Evolutionary conservation across 1,140 invertebrate genomes (phyloP).

Genomic region (Drosophila leontia): DNA sequence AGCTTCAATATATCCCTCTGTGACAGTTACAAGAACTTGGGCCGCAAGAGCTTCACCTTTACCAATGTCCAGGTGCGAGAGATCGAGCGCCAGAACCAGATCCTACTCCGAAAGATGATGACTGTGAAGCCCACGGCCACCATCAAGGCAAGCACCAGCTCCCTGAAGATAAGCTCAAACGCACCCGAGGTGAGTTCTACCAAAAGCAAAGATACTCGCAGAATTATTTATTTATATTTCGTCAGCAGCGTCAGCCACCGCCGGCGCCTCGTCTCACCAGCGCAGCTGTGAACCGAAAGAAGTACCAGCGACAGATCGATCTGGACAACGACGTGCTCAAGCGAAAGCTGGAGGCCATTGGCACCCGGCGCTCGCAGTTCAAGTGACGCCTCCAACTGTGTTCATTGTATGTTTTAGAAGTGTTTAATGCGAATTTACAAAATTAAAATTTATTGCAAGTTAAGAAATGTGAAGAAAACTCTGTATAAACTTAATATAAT

Average conservation of each 20-base stretch:
- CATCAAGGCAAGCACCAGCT: slow-evolving; percentile 54
- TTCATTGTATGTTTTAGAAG: slow-evolving; percentile 63
- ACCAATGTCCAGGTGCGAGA: slow-evolving; percentile 80
- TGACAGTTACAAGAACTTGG: slow-evolving; percentile 64
- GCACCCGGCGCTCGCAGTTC: slow-evolving; percentile 58
- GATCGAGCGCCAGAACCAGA: slow-evolving; percentile 80
- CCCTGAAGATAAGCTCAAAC: slow-evolving; percentile 36
- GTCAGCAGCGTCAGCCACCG: slow-evolving; percentile 25
- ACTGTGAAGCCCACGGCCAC: slow-evolving; percentile 65
- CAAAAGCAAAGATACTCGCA: neutral
- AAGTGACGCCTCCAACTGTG: slow-evolving; percentile 58
- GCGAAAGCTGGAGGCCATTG: slow-evolving; percentile 78
- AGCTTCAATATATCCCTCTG: neutral
- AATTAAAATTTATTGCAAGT: slow-evolving; percentile 80
- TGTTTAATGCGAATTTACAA: slow-evolving; percentile 71
- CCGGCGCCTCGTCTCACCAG: slow-evolving; percentile 60
- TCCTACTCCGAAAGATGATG: slow-evolving; percentile 79
- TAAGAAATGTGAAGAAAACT: slow-evolving; percentile 31
- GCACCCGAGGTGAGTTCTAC: slow-evolving; percentile 20
- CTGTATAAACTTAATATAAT: slow-evolving; percentile 18
- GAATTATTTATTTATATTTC: neutral
- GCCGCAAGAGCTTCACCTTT: slow-evolving; percentile 78
- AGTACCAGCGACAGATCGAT: slow-evolving; percentile 80
- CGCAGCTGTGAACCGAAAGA: slow-evolving; percentile 78
- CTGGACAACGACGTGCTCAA: slow-evolving; percentile 79